A percentile compares a stretch with the other conserved stretches of the same genome.
phyloP scores from a whole-genome alignment of 2,113 vertebrate species.

The Peromyscus californicus region DNA sequence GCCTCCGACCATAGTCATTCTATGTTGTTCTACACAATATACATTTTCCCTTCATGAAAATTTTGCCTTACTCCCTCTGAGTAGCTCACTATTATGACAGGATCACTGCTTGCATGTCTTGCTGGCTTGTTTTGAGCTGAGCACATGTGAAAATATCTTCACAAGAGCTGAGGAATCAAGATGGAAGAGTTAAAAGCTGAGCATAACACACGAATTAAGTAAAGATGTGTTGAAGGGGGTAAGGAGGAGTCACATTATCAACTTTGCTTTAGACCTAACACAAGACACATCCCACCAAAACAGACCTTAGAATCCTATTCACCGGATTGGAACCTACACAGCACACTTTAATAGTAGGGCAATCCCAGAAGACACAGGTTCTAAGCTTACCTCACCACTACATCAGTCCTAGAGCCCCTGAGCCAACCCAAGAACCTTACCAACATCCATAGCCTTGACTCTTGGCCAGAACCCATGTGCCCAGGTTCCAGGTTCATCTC shows the following conservation, averaged over 20 bases:
- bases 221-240: not conserved
- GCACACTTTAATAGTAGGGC: not conserved
- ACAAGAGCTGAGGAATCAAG: not conserved
- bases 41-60: not conserved
- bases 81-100: not conserved
- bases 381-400: not conserved
- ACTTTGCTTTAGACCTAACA: not conserved
- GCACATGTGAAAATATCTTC: not conserved
- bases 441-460: too few species aligned
- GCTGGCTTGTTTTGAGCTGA: conserved; percentile 4
- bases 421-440: not conserved
- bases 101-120: not conserved
- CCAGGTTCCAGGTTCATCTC: not conserved
- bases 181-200: not conserved
- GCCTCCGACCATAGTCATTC: not conserved
- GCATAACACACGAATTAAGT: not conserved
- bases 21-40: not conserved
- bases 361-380: not conserved
- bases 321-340: too few species aligned
- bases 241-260: not conserved
- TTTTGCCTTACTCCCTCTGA: not conserved
- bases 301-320: not conserved
- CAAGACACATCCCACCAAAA: not conserved
- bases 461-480: not conserved
- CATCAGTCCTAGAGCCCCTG: not conserved